Percentiles rank a stretch among this genome's conserved stretches.
Evolutionary conservation across 2,113 vertebrate species (phyloP).

Genomic region (Campylorhamphus procurvoides): DNA sequence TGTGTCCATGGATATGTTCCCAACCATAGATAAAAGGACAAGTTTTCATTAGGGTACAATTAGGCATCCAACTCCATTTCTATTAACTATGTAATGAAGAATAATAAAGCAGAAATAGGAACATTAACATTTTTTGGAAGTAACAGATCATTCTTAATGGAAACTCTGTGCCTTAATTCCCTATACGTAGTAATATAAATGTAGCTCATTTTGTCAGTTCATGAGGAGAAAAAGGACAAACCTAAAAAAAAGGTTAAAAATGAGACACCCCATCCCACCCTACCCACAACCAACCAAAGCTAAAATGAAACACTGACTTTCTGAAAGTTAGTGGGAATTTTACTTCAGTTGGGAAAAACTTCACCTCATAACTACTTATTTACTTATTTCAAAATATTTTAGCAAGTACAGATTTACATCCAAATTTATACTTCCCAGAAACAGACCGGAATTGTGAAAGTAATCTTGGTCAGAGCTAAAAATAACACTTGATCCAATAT

Average conservation of each 20-base stretch:
- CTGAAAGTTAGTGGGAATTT: neutral
- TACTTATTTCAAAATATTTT: neutral
- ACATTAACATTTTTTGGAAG: conserved; percentile 25
- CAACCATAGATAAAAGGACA: conserved; percentile 15
- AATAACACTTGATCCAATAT: neutral
- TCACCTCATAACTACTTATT: neutral
- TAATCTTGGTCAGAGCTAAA: neutral
- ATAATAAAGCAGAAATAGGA: conserved; percentile 39
- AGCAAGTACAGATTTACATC: neutral
- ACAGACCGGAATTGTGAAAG: neutral
- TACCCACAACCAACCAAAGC: neutral
- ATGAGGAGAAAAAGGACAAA: conserved; percentile 16
- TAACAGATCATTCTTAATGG: conserved; percentile 47
- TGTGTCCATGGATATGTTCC: neutral
- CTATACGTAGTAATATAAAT: neutral
- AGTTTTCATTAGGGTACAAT: conserved; percentile 31
- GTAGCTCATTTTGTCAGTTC: neutral
- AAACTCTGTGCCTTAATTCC: neutral
- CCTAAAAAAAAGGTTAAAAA: neutral
- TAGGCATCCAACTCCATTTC: neutral
- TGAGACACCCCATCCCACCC: neutral
- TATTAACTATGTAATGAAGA: conserved; percentile 29
- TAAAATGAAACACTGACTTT: neutral
- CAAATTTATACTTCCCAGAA: neutral
- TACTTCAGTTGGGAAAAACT: neutral